phyloP scores from a whole-genome alignment of 2,888 invertebrate species.

The Hyposoter didymator region DNA sequence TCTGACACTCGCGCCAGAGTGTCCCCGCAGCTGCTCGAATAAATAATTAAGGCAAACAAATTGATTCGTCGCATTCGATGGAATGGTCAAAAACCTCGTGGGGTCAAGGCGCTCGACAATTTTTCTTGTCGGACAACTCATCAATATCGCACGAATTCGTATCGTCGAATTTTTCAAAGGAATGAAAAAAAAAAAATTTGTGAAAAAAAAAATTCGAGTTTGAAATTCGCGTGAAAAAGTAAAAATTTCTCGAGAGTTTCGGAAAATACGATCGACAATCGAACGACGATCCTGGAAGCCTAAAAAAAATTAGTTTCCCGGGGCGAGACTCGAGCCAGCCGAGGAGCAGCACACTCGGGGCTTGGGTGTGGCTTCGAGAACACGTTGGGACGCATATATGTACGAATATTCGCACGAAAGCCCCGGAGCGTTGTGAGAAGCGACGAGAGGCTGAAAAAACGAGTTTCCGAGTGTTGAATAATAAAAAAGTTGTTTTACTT shows the following conservation, averaged over 20 bases:
- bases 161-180: too few relatives aligned
- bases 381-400: conserved; percentile 66
- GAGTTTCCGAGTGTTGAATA: too few relatives aligned
- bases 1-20: neutral
- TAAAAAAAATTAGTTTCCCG: conserved; percentile 15
- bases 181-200: too few relatives aligned
- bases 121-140: too few relatives aligned
- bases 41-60: neutral
- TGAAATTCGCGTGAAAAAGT: too few relatives aligned
- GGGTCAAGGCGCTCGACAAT: too few relatives aligned
- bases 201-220: too few relatives aligned
- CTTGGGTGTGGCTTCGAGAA: conserved; percentile 70
- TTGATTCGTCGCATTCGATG: neutral
- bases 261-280: neutral
- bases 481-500: too few relatives aligned
- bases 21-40: conserved; percentile 54
- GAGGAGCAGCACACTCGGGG: conserved; percentile 34
- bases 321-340: too few relatives aligned
- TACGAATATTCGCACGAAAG: conserved; percentile 41
- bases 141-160: too few relatives aligned
- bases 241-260: neutral
- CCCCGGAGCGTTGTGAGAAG: conserved; percentile 32
- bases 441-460: neutral
- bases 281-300: too few relatives aligned
- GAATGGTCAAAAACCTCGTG: too few relatives aligned